Base-by-base conservation (phyloP, 2,888 invertebrate species). In the Hydropsyche betteni region DNA sequence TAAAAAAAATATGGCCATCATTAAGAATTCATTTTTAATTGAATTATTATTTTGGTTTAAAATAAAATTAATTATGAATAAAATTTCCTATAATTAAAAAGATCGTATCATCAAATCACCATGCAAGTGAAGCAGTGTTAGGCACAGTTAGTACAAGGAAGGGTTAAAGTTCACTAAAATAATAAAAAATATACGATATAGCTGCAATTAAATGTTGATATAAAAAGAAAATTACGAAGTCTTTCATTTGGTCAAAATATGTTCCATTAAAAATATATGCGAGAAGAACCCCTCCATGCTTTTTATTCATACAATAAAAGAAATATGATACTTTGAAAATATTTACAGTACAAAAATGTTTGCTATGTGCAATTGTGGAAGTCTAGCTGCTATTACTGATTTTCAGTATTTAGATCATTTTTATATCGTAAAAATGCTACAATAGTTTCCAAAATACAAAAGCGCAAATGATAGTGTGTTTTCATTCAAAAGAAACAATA, bases 91-190 rank as follows among this genome's bases (percentile, higher is more conserved):
- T 24, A 16, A 58, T 58, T 24, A 24, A 24, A 58, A 16, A 14
- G 58, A 58, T 58, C 14, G 16, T 16, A 16, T 14, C 12, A 53
- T 53, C 8, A 58, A 64, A 64, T 64, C 6, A 64, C n/a, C 36
- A 64, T 64, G 64, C 64, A 64, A 64, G 34, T 64, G 12, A 64
- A 64, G 64, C 64, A 64, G 34, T 36, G 24, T 64, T 64, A 64
- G 64, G 64, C 64, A 64, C 64, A 36, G 64, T 64, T 64, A 64
- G 64, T 64, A 64, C 36, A 33, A 33, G 36, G 36, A 36, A 64
- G 34, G 64, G 64, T 24, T 36, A 36, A 34, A 64, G 3, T 44
- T 44, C 10, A 44, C 10, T 44, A 44, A 44, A 44, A 44, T 8
- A 44, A 44, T 10, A 2, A 8, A 44, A 44, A 10, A 44, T 44